phyloP scores from a whole-genome alignment of 2,797 vertebrate genomes.

The Sciaenops ocellatus region DNA sequence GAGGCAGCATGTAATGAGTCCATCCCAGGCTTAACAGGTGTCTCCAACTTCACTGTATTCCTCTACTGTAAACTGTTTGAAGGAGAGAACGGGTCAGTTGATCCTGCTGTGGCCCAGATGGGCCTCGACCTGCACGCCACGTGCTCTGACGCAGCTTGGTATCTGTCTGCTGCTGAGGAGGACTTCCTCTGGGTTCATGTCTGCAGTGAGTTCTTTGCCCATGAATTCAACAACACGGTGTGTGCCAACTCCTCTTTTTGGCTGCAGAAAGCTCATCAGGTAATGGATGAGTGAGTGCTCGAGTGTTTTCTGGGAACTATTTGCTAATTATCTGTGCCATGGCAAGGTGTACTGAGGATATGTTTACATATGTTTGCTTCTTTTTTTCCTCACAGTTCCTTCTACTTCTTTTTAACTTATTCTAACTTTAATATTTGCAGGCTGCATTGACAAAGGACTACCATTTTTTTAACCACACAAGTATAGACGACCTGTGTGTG shows the following conservation, averaged over 20 bases:
- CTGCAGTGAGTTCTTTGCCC: slow-evolving; percentile 90
- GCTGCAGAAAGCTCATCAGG: slow-evolving; percentile 85
- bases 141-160: slow-evolving; percentile 91
- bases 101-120: slow-evolving; percentile 68
- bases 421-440: slow-evolving; percentile 67
- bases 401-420: slow-evolving; percentile 3
- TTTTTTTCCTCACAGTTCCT: slow-evolving; percentile 7
- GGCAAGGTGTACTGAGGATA: background rate
- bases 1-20: slow-evolving; percentile 90
- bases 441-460: slow-evolving; percentile 79
- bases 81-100: slow-evolving; percentile 77
- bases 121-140: slow-evolving; percentile 84
- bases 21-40: slow-evolving; percentile 85
- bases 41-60: slow-evolving; percentile 93
- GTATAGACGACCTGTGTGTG: slow-evolving; percentile 87
- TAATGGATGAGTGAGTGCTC: slow-evolving; percentile 48
- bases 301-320: slow-evolving; percentile 13
- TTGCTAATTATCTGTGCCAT: background rate
- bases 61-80: slow-evolving; percentile 91
- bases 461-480: slow-evolving; percentile 82
- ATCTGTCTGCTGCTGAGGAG: slow-evolving; percentile 88
- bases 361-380: background rate
- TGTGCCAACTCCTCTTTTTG: slow-evolving; percentile 91
- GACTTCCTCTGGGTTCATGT: slow-evolving; percentile 91
- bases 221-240: slow-evolving; percentile 90